Conservation (phyloP, 2,888 invertebrate species). For the Amitus sp. region DNA sequence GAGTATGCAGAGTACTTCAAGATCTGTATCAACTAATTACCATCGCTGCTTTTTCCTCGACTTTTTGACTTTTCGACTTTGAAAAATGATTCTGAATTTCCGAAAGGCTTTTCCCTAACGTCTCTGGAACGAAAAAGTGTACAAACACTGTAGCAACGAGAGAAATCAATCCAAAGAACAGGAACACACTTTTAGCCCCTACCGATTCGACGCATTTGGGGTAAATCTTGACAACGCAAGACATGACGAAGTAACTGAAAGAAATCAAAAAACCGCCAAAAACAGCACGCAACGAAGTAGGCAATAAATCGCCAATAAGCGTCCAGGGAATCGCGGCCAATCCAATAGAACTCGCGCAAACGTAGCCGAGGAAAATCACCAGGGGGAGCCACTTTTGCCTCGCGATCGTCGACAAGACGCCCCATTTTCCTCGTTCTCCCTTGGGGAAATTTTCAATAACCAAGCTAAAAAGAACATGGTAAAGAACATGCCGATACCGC, state of each 20-base stretch:
- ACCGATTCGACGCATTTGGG: slow-evolving; percentile 65
- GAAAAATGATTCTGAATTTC: slow-evolving; percentile 68
- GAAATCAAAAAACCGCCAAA: slow-evolving; percentile 68
- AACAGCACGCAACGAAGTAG: slow-evolving; percentile 68
- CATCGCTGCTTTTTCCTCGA: too few species aligned
- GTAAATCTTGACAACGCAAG: slow-evolving; percentile 68
- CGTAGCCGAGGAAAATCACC: slow-evolving; percentile 67
- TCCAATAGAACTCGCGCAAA: slow-evolving; percentile 69
- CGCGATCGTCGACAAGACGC: slow-evolving; percentile 45
- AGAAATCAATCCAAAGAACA: slow-evolving; percentile 66
- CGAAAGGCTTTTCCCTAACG: slow-evolving; percentile 68
- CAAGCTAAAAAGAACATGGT: slow-evolving; percentile 63
- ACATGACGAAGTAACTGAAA: slow-evolving; percentile 69
- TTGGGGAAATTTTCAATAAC: slow-evolving; percentile 52
- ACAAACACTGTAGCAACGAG: slow-evolving; percentile 65
- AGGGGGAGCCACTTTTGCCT: slow-evolving; percentile 63
- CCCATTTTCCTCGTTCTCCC: slow-evolving; percentile 43
- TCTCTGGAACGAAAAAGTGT: slow-evolving; percentile 70
- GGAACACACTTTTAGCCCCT: slow-evolving; percentile 66
- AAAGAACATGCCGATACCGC: slow-evolving; percentile 69
- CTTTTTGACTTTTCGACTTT: not conserved
- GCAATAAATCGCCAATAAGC: slow-evolving; percentile 68
- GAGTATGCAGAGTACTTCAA: too few species aligned
- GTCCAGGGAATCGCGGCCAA: slow-evolving; percentile 72
- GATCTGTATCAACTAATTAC: too few species aligned